phyloP scores from a whole-genome alignment of 2,113 vertebrate genomes.

The Strigops habroptila region DNA sequence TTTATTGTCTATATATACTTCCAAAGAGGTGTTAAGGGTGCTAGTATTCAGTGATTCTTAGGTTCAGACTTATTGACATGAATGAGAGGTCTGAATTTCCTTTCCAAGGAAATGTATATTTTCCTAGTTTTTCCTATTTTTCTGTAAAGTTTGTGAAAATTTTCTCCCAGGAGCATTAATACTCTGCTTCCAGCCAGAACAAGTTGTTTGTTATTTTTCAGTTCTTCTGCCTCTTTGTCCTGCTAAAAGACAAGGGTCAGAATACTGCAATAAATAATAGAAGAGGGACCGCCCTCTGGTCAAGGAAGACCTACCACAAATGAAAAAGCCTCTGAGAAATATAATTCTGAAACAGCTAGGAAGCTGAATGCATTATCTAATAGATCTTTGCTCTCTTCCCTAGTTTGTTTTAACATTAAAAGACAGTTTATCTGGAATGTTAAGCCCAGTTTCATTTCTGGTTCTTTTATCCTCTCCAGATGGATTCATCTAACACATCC shows the following conservation, averaged over 20 bases:
- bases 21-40: not conserved
- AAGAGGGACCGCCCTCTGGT: not conserved
- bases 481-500: slow-evolving; percentile 6
- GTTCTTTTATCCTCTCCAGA: slow-evolving; percentile 23
- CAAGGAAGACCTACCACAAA: not conserved
- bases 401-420: not conserved
- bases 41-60: not conserved
- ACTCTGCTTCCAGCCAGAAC: not conserved
- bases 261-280: not conserved
- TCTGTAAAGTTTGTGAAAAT: not conserved
- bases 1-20: not conserved
- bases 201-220: not conserved
- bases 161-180: not conserved
- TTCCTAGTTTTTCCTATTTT: not conserved
- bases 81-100: not conserved
- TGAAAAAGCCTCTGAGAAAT: not conserved
- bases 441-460: not conserved
- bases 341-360: not conserved
- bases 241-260: not conserved
- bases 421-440: not conserved
- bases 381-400: not conserved
- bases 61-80: not conserved
- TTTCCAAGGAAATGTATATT: not conserved
- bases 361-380: not conserved
- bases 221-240: not conserved